A percentile compares a stretch with the other conserved stretches of the same genome.
These are phyloP conservation scores for Anticlea derivata DNA, from an alignment of 2,888 invertebrate species.

Conservation along the genomic window DNA sequence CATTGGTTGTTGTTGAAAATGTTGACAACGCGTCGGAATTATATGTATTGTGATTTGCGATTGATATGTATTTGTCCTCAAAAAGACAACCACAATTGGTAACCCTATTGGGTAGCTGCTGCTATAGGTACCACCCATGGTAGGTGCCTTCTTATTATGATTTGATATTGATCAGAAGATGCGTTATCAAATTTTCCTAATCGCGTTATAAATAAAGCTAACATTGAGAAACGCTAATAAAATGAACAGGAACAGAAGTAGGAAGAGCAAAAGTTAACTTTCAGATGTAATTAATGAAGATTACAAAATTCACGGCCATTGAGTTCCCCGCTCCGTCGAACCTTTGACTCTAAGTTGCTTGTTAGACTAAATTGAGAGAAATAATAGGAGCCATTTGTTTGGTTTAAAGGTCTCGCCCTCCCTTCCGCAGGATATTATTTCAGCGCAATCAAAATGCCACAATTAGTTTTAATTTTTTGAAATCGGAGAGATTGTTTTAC, in stretches of 20 bases:
- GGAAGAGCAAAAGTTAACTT: constrained; percentile 68
- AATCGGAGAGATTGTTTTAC: not conserved
- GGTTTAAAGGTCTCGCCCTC: constrained; percentile 71
- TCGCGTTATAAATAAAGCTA: constrained; percentile 1
- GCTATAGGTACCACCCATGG: no score
- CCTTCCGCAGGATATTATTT: constrained; percentile 59
- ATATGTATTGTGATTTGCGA: no score
- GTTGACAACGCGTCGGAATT: no score
- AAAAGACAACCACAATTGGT: no score
- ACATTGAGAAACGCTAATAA: constrained; percentile 41
- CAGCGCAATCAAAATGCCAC: constrained; percentile 53
- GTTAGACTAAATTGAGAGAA: constrained; percentile 82
- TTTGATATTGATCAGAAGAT: no score
- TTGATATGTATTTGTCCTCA: no score
- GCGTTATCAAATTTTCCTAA: no score
- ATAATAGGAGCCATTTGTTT: constrained; percentile 81
- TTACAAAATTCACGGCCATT: constrained; percentile 83
- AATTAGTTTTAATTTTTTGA: constrained; percentile 25
- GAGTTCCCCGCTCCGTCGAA: constrained; percentile 77
- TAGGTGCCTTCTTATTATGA: no score
- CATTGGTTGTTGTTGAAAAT: no score
- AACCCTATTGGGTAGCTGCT: no score
- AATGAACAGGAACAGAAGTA: constrained; percentile 65
- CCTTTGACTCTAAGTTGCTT: constrained; percentile 80
- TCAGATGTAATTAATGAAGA: constrained; percentile 80